A percentile compares a stretch with the other conserved stretches of the same genome.
phyloP scores from a whole-genome alignment of 2,888 invertebrate genomes.

The Mesorhabditis sp. region DNA sequence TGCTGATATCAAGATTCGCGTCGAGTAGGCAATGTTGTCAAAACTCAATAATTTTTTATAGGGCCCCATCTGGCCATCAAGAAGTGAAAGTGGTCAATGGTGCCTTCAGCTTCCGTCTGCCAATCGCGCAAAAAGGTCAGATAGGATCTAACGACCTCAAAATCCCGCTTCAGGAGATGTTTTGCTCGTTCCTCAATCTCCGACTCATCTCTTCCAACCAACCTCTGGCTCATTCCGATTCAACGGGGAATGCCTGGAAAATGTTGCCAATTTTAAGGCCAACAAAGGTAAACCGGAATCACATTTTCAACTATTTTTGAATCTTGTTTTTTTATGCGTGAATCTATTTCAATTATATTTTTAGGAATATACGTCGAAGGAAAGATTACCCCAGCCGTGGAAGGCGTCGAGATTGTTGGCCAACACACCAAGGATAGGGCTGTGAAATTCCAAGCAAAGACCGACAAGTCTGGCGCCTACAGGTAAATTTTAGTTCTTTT shows the following conservation, averaged over 20 bases:
- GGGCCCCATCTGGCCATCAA: constrained; percentile 23
- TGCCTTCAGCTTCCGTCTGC: constrained; percentile 30
- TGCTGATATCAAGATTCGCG: constrained; percentile 8
- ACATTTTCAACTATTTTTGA: neutral
- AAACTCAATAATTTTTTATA: neutral
- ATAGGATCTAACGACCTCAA: neutral
- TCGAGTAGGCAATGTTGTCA: constrained; percentile 11
- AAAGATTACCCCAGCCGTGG: constrained; percentile 65
- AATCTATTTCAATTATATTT: neutral
- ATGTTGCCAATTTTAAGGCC: constrained; percentile 28
- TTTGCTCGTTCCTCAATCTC: constrained; percentile 29
- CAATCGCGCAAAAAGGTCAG: constrained; percentile 15
- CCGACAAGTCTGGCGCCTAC: constrained; percentile 74
- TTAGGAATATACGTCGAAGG: constrained; percentile 69
- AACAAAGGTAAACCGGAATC: constrained; percentile 16
- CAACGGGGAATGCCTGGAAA: constrained; percentile 31
- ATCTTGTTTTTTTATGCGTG: too few relatives aligned
- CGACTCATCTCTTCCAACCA: constrained; percentile 43
- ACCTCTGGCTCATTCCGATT: constrained; percentile 29
- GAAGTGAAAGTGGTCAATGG: constrained; percentile 30
- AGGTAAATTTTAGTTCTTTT: constrained; percentile 40
- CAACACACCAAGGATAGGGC: constrained; percentile 40
- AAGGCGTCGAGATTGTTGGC: constrained; percentile 59
- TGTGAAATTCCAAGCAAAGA: constrained; percentile 59
- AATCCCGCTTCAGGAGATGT: constrained; percentile 15